These are phyloP conservation scores for Actenoides lindsayi DNA, from an alignment of 2,113 vertebrate species.

Conservation along the genomic window DNA sequence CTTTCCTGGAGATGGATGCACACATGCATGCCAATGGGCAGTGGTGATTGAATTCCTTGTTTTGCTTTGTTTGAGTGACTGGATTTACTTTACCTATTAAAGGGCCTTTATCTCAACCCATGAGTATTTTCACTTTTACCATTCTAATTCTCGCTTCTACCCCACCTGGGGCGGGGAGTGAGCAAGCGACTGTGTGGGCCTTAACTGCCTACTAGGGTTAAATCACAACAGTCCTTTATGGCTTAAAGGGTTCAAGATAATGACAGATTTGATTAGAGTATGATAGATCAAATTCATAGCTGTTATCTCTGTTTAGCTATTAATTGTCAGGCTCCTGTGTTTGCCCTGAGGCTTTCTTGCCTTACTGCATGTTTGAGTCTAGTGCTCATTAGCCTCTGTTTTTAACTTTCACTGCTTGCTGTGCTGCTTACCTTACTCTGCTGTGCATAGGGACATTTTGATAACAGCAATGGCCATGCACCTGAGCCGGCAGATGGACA, in stretches of 20 bases:
- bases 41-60: background rate
- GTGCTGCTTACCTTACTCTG: background rate
- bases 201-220: background rate
- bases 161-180: background rate
- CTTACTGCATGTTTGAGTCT: background rate
- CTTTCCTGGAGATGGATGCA: background rate
- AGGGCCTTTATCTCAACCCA: background rate
- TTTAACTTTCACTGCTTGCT: background rate
- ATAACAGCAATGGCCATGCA: background rate
- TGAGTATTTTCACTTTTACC: background rate
- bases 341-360: background rate
- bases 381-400: background rate
- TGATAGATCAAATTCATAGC: background rate
- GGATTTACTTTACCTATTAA: background rate
- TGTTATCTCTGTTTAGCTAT: background rate
- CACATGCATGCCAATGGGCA: background rate
- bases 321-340: background rate
- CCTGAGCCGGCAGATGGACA: background rate
- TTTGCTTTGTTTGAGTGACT: accelerated
- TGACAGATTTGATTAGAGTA: background rate
- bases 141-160: background rate
- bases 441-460: background rate
- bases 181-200: accelerated
- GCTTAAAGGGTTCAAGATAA: background rate
- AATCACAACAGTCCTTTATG: background rate